Conservation (phyloP, 2,888 invertebrate genomes). For the Liopterus haemorrhoidalis region DNA sequence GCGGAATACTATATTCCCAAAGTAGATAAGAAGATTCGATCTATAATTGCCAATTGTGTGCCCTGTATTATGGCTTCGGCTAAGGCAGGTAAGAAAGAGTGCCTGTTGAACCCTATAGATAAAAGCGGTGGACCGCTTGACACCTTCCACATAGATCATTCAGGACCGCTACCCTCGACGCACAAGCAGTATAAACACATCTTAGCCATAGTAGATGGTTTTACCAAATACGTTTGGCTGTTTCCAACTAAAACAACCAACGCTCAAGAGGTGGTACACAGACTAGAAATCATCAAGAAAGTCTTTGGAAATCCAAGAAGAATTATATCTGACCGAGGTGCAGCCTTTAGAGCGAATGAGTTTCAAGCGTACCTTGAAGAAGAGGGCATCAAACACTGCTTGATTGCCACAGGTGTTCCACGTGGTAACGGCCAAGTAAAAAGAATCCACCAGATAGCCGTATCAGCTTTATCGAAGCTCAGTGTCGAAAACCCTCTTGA, state of each 20-base stretch:
- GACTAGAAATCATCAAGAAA: slow-evolving; percentile 14
- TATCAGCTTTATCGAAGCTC: slow-evolving; percentile 22
- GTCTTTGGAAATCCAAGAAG: slow-evolving; percentile 23
- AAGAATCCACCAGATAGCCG: slow-evolving; percentile 19
- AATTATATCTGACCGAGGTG: slow-evolving; percentile 25
- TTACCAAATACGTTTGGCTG: slow-evolving; percentile 30
- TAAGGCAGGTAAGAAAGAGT: slow-evolving; percentile 29
- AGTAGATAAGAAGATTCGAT: slow-evolving; percentile 8
- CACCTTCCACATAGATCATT: slow-evolving; percentile 31
- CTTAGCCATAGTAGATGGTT: slow-evolving; percentile 30
- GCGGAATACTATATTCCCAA: slow-evolving; percentile 16
- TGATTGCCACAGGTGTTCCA: background rate
- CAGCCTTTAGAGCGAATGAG: slow-evolving; percentile 23
- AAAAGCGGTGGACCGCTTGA: slow-evolving; percentile 30
- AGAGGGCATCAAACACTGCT: background rate
- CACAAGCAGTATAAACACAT: slow-evolving; percentile 27
- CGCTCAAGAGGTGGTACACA: slow-evolving; percentile 20
- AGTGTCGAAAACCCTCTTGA: slow-evolving; percentile 5
- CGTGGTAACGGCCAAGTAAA: slow-evolving; percentile 23
- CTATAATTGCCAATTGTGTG: slow-evolving; percentile 20
- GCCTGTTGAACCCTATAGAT: slow-evolving; percentile 25
- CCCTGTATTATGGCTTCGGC: slow-evolving; percentile 26
- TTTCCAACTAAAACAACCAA: slow-evolving; percentile 28
- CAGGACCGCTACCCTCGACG: slow-evolving; percentile 30
- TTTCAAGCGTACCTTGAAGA: background rate